Conservation (phyloP, 2,797 vertebrate species). For the Enoplosus armatus region DNA sequence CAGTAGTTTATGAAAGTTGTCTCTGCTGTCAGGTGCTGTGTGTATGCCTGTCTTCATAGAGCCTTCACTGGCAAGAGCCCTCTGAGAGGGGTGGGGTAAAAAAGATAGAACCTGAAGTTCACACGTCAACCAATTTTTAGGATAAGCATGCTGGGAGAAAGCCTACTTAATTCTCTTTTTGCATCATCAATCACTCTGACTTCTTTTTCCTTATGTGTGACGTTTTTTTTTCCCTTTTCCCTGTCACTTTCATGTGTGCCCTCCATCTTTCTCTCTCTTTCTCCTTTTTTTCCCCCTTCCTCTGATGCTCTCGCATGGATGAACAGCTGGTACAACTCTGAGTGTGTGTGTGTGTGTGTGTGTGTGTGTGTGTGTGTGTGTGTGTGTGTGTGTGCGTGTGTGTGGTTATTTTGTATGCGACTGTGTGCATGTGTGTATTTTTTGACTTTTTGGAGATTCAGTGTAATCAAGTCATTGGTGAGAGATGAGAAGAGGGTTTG, state of each 20-base stretch:
- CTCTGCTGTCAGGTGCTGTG: conserved; percentile 53
- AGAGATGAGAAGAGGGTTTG: conserved; percentile 28
- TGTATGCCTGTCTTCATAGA: conserved; percentile 41
- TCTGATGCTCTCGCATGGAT: conserved; percentile 16
- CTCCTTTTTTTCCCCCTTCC: neutral
- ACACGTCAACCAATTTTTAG: conserved; percentile 62
- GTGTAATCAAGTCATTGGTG: conserved; percentile 26
- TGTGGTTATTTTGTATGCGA: neutral
- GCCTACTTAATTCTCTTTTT: conserved; percentile 72
- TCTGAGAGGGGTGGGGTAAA: conserved; percentile 24
- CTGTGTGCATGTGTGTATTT: neutral
- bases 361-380: neutral
- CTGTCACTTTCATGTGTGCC: conserved; percentile 50
- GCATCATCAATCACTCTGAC: conserved; percentile 62
- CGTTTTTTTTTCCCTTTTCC: conserved; percentile 5
- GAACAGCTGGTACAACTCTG: conserved; percentile 46
- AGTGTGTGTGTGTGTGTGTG: neutral
- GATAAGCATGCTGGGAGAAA: conserved; percentile 64
- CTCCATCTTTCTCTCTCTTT: conserved; percentile 30
- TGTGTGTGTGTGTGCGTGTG: neutral
- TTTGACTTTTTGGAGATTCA: neutral
- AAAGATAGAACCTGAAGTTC: conserved; percentile 65
- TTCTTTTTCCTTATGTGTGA: conserved; percentile 35
- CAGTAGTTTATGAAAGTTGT: conserved; percentile 64
- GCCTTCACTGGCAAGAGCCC: conserved; percentile 23